These are phyloP conservation scores for Parazoanthus atlanticus DNA, from an alignment of 92 coral and sea anemone genomes.

Conservation along the genomic window DNA sequence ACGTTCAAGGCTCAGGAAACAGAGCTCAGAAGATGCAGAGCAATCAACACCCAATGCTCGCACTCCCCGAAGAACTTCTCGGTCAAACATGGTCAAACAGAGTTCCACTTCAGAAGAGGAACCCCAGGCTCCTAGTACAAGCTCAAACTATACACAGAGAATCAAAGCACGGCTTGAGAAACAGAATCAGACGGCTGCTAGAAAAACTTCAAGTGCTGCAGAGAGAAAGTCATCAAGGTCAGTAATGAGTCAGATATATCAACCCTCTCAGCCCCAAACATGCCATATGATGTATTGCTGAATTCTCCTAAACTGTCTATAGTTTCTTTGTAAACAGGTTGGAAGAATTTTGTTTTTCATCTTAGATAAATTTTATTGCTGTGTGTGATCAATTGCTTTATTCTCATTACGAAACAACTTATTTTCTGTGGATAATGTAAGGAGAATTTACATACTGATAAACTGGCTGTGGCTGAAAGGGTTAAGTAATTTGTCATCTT, in stretches of 20 bases:
- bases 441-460: no score
- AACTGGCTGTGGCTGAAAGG: no score
- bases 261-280: no score
- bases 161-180: slow-evolving; percentile 40
- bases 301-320: no score
- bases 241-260: not conserved
- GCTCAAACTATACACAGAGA: slow-evolving; percentile 39
- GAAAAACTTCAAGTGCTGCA: not conserved
- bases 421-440: no score
- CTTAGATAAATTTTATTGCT: no score
- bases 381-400: no score
- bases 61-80: slow-evolving; percentile 24
- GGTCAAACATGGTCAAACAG: slow-evolving; percentile 29
- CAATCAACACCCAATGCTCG: not conserved
- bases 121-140: slow-evolving; percentile 7
- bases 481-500: not conserved
- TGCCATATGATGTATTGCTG: no score
- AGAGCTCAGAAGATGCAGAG: slow-evolving; percentile 20
- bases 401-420: no score
- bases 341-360: no score
- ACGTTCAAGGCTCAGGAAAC: slow-evolving; percentile 30
- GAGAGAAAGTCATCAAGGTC: slow-evolving; percentile 32
- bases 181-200: slow-evolving; percentile 5
- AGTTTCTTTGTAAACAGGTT: no score
- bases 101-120: slow-evolving; percentile 38